Evolutionary conservation across 92 coral and sea anemone species (phyloP).

Genomic region (Actinernus sp.): DNA sequence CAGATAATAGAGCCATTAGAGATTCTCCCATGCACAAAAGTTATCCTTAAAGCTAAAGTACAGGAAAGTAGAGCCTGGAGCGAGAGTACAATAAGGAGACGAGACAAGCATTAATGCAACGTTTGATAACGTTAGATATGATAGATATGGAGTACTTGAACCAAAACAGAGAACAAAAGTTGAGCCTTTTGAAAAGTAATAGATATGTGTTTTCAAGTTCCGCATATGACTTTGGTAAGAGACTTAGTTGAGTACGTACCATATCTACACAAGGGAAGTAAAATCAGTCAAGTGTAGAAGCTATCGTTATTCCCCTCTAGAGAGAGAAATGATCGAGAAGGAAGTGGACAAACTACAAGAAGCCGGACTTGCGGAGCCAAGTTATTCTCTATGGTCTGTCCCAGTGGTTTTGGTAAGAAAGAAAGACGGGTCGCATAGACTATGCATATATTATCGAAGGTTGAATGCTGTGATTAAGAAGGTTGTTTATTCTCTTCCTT

Average conservation of each 20-base stretch:
- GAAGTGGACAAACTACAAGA: not conserved
- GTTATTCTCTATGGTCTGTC: not conserved
- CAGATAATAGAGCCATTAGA: not conserved
- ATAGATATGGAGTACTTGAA: constrained; percentile 6
- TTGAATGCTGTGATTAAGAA: not conserved
- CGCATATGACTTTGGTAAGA: constrained; percentile 4
- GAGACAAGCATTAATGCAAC: no score
- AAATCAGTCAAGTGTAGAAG: constrained; percentile 5
- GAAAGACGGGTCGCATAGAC: no score
- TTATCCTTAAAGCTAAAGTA: constrained; percentile 1
- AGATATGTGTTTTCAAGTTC: constrained; percentile 1
- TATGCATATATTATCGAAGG: not conserved
- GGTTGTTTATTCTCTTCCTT: no score
- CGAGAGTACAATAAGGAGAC: no score
- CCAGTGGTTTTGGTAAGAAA: not conserved
- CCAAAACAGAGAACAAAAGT: no score
- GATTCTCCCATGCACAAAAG: constrained; percentile 3
- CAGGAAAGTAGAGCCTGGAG: no score
- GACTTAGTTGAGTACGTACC: no score
- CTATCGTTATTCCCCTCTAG: constrained; percentile 2
- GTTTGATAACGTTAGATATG: no score
- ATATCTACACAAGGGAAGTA: no score
- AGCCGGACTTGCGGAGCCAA: not conserved
- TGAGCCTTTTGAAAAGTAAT: not conserved
- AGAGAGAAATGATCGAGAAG: not conserved